These are phyloP conservation scores for Lycaena phlaeas DNA, from an alignment of 2,888 invertebrate genomes.

Conservation along the genomic window DNA sequence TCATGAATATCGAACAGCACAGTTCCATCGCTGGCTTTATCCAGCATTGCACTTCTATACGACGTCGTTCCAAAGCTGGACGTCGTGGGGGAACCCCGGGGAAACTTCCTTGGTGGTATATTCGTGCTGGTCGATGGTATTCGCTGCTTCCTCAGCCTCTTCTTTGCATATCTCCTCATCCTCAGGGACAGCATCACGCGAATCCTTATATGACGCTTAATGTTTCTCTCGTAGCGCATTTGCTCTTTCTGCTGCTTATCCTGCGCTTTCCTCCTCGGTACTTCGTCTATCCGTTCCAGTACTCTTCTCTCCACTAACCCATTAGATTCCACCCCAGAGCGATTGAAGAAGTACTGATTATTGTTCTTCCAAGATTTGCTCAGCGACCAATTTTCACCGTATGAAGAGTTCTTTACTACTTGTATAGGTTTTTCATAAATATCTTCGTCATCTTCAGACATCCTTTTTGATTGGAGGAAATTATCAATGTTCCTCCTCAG, in stretches of 20 bases:
- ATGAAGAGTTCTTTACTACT: conserved; percentile 38
- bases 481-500: conserved; percentile 54
- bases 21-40: conserved; percentile 52
- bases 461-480: conserved; percentile 49
- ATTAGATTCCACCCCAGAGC: conserved; percentile 38
- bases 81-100: conserved; percentile 40
- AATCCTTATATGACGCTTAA: conserved; percentile 76
- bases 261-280: conserved; percentile 43
- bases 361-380: conserved; percentile 63
- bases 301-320: conserved; percentile 34
- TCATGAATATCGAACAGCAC: conserved; percentile 62
- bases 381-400: conserved; percentile 68
- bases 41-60: conserved; percentile 54
- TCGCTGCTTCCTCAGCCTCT: conserved; percentile 38
- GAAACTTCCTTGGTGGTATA: conserved; percentile 50
- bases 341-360: conserved; percentile 46
- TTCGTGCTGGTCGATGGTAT: conserved; percentile 33
- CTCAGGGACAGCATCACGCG: conserved; percentile 78
- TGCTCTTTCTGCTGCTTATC: conserved; percentile 59
- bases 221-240: conserved; percentile 70
- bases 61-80: conserved; percentile 61
- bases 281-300: conserved; percentile 54
- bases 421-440: conserved; percentile 60
- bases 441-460: conserved; percentile 57
- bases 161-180: conserved; percentile 70